Base-by-base conservation (phyloP, 2,888 invertebrate species). In the Drosophila helvetica region DNA sequence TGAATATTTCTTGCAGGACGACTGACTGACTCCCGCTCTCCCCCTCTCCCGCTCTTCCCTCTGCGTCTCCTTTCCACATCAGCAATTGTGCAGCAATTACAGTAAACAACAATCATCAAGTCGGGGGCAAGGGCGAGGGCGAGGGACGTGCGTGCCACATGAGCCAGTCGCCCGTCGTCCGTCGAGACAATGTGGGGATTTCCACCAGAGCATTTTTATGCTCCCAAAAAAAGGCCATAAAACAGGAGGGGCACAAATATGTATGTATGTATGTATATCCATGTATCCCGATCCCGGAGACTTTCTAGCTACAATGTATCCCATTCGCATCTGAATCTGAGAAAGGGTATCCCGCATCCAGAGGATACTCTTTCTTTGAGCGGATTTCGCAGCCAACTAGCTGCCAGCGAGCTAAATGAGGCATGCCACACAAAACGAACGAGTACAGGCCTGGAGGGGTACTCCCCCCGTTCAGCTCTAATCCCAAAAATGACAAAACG, bases 21-120 rank as follows among this genome's bases (percentile, higher is more conserved):
- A 22, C 22, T 5, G 22, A 22, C 22, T 5, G 38, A 38, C 38
- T n/a, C 7, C 38, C n/a, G 7, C 38, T 7, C 6, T 1, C 38
- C 0, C 6, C 1, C 38, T 6, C 33, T 0, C 33, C 0, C 9
- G 0, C 3, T 12, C 30, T 0, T 0, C 12, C 1, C 10, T 4
- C 30, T 3, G 10, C 10, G 3, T 9, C 51, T 62, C 45, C 50
- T 45, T 60, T 53, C 55, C 33, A 47, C 61, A 52, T 56, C 55
- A 80, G 70, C 84, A 80, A 84, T 81, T 79, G 79, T 76, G 59
- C 79, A 79, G 82, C 87, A 87, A 87, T 84, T 87, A 84, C 87
- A 59, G 69, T 74, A 74, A 81, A 74, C 81, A 84, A 84, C 85
- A 85, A 86, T 76, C 83, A 74, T 76, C 80, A 74, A 69, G 71